Evolutionary conservation across 2,888 invertebrate genomes (phyloP).

Genomic region (Penaeus monodon): DNA sequence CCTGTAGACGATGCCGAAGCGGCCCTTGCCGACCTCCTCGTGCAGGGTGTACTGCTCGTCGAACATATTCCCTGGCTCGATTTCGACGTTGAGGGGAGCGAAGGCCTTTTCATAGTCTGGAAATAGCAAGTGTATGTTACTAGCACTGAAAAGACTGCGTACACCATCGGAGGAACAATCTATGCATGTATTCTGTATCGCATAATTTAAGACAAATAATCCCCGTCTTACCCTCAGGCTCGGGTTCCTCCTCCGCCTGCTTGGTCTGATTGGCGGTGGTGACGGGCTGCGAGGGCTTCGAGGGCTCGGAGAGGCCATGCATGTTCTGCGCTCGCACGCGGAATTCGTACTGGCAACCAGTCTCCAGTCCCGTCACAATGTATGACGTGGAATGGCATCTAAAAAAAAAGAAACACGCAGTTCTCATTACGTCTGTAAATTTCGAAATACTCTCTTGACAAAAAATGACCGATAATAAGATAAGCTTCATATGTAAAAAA

Average conservation of each 20-base stretch:
- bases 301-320: slow-evolving; percentile 73
- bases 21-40: slow-evolving; percentile 83
- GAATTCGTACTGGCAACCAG: slow-evolving; percentile 79
- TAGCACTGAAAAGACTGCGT: not conserved
- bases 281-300: slow-evolving; percentile 57
- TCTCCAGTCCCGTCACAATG: slow-evolving; percentile 75
- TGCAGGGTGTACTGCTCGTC: slow-evolving; percentile 76
- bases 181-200: not conserved
- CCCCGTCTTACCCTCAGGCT: slow-evolving; percentile 28
- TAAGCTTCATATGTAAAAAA: not conserved
- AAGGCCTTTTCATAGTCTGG: slow-evolving; percentile 65
- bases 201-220: too few species aligned
- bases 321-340: slow-evolving; percentile 82
- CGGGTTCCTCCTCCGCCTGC: slow-evolving; percentile 42
- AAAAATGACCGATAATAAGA: not conserved
- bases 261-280: slow-evolving; percentile 32
- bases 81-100: slow-evolving; percentile 69
- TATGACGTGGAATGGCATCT: slow-evolving; percentile 81
- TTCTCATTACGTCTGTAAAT: too few species aligned
- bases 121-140: not conserved
- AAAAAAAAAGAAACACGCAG: slow-evolving; percentile 30
- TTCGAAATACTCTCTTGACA: not conserved
- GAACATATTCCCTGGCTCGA: slow-evolving; percentile 76
- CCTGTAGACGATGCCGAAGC: slow-evolving; percentile 80
- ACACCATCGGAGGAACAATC: not conserved